phyloP scores from a whole-genome alignment of 2,797 vertebrate genomes.

The Setipinna tenuifilis region DNA sequence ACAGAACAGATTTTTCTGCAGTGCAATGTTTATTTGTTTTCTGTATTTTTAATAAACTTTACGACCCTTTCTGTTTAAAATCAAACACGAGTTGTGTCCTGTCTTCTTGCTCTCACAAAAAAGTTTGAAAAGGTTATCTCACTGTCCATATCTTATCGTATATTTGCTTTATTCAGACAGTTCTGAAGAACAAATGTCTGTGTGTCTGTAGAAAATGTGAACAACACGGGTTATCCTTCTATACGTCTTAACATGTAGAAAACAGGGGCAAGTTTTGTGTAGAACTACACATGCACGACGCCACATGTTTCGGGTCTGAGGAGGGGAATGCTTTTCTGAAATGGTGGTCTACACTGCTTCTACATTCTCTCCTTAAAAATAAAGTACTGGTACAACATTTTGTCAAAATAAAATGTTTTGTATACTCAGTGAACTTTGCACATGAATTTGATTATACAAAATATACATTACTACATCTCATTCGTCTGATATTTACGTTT shows the following conservation, averaged over 20 bases:
- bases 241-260: not conserved
- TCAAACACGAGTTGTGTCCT: not conserved
- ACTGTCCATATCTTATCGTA: not conserved
- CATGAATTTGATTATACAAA: not conserved
- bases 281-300: not conserved
- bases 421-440: not conserved
- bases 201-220: not conserved
- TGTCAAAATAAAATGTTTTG: constrained; percentile 6
- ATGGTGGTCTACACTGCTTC: not conserved
- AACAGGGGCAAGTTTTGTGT: not conserved
- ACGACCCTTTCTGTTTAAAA: not conserved
- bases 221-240: not conserved
- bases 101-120: not conserved
- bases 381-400: not conserved
- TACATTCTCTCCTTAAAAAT: not conserved
- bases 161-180: not conserved
- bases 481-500: constrained; percentile 61
- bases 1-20: not conserved
- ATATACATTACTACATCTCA: constrained; percentile 11
- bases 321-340: not conserved
- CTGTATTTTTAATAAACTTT: constrained; percentile 2
- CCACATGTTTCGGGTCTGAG: not conserved
- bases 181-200: not conserved
- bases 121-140: not conserved
- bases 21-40: not conserved